phyloP scores from a whole-genome alignment of 2,888 invertebrate species.

The Leptinotarsa juncta region DNA sequence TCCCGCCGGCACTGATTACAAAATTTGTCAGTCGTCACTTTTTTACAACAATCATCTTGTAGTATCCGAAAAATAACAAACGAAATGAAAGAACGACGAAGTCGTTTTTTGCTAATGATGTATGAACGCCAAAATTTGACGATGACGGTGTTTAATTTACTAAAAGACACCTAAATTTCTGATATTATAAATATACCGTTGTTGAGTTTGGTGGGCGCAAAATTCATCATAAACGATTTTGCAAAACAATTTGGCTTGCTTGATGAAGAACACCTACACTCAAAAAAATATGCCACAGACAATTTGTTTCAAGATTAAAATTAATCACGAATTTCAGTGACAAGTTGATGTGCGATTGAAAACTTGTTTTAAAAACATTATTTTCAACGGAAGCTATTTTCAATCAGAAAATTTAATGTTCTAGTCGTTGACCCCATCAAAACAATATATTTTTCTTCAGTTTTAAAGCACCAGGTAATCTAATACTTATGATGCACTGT shows the following conservation, averaged over 20 bases:
- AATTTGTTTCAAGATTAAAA: not conserved
- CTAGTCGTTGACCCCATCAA: not conserved
- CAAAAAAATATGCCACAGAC: not conserved
- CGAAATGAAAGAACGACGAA: not conserved
- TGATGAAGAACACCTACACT: not conserved
- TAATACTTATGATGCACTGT: too few species aligned
- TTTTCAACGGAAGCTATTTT: too few species aligned
- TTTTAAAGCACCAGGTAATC: too few species aligned
- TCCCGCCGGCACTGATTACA: not conserved
- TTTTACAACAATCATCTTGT: not conserved
- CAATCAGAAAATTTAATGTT: too few species aligned
- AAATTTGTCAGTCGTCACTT: constrained; percentile 10
- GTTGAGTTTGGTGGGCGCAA: not conserved
- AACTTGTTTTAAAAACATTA: too few species aligned
- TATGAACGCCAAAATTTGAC: not conserved
- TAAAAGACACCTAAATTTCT: not conserved
- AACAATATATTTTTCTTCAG: too few species aligned
- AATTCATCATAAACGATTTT: not conserved
- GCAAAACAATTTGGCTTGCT: not conserved
- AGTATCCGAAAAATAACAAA: not conserved
- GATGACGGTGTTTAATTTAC: not conserved
- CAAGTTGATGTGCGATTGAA: not conserved
- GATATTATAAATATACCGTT: not conserved
- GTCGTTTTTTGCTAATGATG: not conserved
- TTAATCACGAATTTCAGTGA: not conserved